Conservation (phyloP, 2,797 vertebrate genomes). For the Silurus lanzhouensis region DNA sequence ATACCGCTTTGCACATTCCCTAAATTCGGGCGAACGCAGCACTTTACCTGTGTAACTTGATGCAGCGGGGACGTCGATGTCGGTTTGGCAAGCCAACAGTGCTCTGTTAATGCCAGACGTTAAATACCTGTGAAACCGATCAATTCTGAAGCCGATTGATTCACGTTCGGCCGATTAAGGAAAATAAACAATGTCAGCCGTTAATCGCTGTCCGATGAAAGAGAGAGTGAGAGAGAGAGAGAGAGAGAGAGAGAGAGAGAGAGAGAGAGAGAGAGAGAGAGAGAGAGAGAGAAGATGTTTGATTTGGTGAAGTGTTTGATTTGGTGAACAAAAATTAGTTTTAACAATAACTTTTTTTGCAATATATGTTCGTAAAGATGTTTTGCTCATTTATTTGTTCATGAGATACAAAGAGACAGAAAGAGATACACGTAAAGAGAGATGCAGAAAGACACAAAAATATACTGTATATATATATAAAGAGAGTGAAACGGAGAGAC, state of each 20-base stretch:
- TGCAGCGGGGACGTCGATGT: conserved; percentile 24
- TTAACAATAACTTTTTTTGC: too few species aligned
- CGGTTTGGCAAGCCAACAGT: conserved; percentile 25
- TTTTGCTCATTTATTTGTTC: too few species aligned
- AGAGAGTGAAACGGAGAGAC: too few species aligned
- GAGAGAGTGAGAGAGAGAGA: too few species aligned
- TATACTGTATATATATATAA: too few species aligned
- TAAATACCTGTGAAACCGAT: conserved; percentile 51
- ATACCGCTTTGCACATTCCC: neutral
- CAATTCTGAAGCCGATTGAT: conserved; percentile 45
- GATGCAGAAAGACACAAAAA: neutral
- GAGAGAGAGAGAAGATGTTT: neutral
- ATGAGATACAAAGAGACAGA: too few species aligned
- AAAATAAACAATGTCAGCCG: conserved; percentile 47
- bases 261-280: too few species aligned
- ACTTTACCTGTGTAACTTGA: conserved; percentile 43
- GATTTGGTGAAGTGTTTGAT: too few species aligned
- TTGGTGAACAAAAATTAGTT: too few species aligned
- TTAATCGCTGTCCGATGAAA: conserved; percentile 28
- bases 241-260: neutral
- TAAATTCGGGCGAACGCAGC: conserved; percentile 9
- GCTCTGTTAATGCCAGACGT: conserved; percentile 15
- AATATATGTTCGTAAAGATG: too few species aligned
- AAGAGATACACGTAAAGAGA: neutral
- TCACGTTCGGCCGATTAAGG: conserved; percentile 39